Base-by-base conservation (phyloP, 2,113 vertebrate genomes). In the Andinoacara biseriatus region DNA sequence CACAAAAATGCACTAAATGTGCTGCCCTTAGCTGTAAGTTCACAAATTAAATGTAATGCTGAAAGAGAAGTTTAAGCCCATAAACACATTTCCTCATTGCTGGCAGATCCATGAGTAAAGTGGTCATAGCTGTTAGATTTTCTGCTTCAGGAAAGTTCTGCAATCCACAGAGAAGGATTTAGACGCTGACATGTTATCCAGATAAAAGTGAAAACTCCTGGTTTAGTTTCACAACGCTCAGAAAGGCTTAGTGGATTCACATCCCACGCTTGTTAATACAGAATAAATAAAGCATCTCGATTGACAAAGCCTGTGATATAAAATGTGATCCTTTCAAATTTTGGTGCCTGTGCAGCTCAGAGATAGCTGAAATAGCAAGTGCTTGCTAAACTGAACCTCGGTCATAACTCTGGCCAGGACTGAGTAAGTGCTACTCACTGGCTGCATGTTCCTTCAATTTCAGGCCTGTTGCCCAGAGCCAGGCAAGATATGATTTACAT, bases 401-500 rank as follows among this genome's bases (percentile, higher is more conserved):
- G 26, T 84, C 79, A 85, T 86, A 86, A 82, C 46, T 78, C 85
- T 69, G 78, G 49, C 86, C 61, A 52, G 59, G 58, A 76, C 83
- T 92, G 67, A 91, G 58, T 88, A 78, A 90, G 89, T 59, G 83
- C 82, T 89, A 11, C 60, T 74, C 57, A 82, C 43, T 78, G 61
- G 62, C 54, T 87, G 80, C 31, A 10, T 76, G 58, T 86, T 14
- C 74, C 58, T 13, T 60, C 54, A 58, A 76, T 84, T 90, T 59
- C 65, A 87, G 74, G 54, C 67, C 58, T 5, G 13, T 74, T 87
- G 87, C 84, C 81, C 35, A 29, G 58, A 54, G 76, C 80, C 35
- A 81, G 58, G 14, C 69, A 58, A 58, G 58, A 79, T 90, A 87
- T 93, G 90, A 94, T 94, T 94, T 94, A 94, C 87, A 90, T 90